phyloP scores from a whole-genome alignment of 2,888 invertebrate genomes.

The Synergus japonicus region DNA sequence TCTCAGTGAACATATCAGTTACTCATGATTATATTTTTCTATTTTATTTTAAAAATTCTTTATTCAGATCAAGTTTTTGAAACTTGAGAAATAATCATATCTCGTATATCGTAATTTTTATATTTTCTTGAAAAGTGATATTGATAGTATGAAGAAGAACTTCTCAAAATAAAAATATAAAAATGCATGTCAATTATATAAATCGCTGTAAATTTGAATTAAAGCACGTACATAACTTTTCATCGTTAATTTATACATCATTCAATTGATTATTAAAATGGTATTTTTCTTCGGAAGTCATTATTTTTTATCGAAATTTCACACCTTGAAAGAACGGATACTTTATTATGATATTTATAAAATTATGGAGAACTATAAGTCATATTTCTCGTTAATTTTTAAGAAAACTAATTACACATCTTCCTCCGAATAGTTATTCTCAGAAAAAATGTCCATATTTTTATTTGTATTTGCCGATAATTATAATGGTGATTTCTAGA shows the following conservation, averaged over 20 bases:
- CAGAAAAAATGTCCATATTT: background rate
- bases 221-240: background rate
- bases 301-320: background rate
- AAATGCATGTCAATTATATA: background rate
- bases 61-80: background rate
- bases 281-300: background rate
- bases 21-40: background rate
- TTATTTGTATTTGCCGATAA: slow-evolving; percentile 42
- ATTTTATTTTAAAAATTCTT: background rate
- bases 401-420: background rate
- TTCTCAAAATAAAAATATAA: background rate
- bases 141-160: background rate
- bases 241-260: no score
- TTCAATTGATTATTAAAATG: no score
- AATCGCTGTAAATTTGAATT: background rate
- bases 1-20: background rate
- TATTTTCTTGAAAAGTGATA: background rate
- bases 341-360: background rate
- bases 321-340: background rate
- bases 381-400: background rate
- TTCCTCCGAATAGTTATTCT: background rate
- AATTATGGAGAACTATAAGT: background rate
- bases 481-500: slow-evolving; percentile 53
- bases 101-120: background rate
- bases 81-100: background rate